Evolutionary conservation across 1,140 invertebrate genomes (phyloP), one percentile per base, ranked within the genome.

Genomic region (Scaptomyza montana): DNA sequence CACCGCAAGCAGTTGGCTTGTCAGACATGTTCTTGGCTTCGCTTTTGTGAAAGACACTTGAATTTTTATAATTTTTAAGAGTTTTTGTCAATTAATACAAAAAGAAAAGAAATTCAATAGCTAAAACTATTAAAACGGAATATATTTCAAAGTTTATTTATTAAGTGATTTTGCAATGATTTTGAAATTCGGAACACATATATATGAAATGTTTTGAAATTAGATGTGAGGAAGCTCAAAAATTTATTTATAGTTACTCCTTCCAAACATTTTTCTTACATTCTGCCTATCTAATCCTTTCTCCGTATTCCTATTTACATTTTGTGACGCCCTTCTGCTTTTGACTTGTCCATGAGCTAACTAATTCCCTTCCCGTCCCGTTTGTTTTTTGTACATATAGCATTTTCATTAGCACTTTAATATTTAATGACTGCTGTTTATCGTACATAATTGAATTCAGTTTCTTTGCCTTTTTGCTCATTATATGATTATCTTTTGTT

Each of bases 401-500:
- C 33, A 82, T 76, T 78, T 78, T 75, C 82, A 86, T 86, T 86
- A 87, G 82, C 68, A 72, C 78, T 86, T 87, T 78, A 86, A 86
- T 86, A 86, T 87, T 86, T 86, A 86, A 86, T 86, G 84, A 86
- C 68, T 78, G 60, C 84, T 86, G 84, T 87, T 86, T 86, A 86
- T 82, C 84, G 82, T 72, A 78, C 78, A 87, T 86, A 86, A 87
- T 86, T 86, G 82, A 89, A 86, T 87, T 60, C 71, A 67, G 62
- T 65, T 73, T 46, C 74, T 67, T 86, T 33, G 76, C 80, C 82
- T 74, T 77, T 70, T 69, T 70, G 78, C 82, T 86, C 82, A 86
- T 86, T 87, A 87, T 89, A 68, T 79, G 81, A 86, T 86, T 89
- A 86, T 86, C 84, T 86, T 86, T 87, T 87, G 82, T 86, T 65